phyloP scores from a whole-genome alignment of 2,888 invertebrate species.

The Drosophila kambysellisi region DNA sequence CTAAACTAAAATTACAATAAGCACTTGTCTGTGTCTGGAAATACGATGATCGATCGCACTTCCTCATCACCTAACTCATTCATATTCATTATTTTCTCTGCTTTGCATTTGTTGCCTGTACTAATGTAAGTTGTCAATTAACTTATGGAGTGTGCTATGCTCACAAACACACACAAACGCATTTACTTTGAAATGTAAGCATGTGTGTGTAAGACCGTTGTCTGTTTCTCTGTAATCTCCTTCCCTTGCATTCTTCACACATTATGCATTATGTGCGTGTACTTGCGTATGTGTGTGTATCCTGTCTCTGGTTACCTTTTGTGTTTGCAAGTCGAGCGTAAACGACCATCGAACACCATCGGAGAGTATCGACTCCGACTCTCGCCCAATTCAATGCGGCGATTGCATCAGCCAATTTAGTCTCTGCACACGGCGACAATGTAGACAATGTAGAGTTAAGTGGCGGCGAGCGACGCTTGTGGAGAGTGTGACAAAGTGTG shows the following conservation, averaged over 20 bases:
- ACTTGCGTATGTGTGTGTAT: constrained; percentile 25
- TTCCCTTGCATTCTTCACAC: constrained; percentile 58
- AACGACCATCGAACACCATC: constrained; percentile 51
- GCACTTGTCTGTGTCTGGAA: constrained; percentile 10
- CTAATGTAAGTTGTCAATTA: constrained; percentile 54
- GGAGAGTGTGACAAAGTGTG: constrained; percentile 14
- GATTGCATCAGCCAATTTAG: constrained; percentile 77
- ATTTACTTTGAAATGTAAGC: background rate
- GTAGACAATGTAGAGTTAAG: constrained; percentile 22
- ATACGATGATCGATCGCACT: constrained; percentile 41
- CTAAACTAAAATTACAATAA: constrained; percentile 30
- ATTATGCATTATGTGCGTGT: constrained; percentile 15
- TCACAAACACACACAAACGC: background rate
- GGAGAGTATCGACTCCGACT: constrained; percentile 40
- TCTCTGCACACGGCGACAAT: constrained; percentile 29
- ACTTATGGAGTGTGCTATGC: constrained; percentile 49
- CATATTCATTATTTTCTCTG: constrained; percentile 21
- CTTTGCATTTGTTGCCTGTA: constrained; percentile 3
- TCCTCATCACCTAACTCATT: constrained; percentile 54
- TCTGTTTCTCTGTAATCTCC: constrained; percentile 47
- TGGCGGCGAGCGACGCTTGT: background rate
- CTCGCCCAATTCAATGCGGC: constrained; percentile 64
- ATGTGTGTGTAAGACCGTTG: constrained; percentile 3
- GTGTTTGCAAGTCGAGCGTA: constrained; percentile 62
- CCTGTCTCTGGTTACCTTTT: constrained; percentile 45